Evolutionary conservation across 37 sponge, comb jelly and placozoan genomes (phyloP), one percentile per base, ranked within the genome.

Genomic region (Beroe forskalii): DNA sequence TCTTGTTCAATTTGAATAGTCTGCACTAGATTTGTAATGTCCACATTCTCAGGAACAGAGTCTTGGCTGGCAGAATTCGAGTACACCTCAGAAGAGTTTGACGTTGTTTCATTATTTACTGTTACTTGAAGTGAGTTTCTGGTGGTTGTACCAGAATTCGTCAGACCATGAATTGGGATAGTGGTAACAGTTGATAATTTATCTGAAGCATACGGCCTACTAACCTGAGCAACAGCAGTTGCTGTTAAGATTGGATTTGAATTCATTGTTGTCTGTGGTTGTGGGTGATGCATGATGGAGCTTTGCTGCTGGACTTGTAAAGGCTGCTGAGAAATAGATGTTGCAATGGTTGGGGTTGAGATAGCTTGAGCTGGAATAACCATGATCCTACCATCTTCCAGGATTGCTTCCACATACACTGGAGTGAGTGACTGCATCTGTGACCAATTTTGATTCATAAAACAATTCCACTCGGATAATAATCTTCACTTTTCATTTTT

Each of bases 311-410:
- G 27, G 1, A 32, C 33, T 36, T 69, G 72, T 4, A 28, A 4
- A 69, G 27, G 12, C 19, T 69, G 72, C 38, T 69, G 72, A 9
- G 72, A 32, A 69, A 69, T 37, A 20, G 72, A 69, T 36, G 72
- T 32, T 6, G 72, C 33, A 69, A 69, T 32, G 20, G 72, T 32
- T 4, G 72, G 32, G 9, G 72, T 35, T 3, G 72, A 32, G 32
- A 69, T 69, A 9, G 72, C 72, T 9, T 69, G 72, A 36, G 72
- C 72, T 20, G 72, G 72, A 14, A 69, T 69, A 14, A 69, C 32
- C 72, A 69, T 69, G 35, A 69, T 69, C 72, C 72, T 69, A 14
- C 72, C 72, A 69, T 69, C 72, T 2, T 69, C 72, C 4, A 69
- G 72, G 38, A 69, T 32, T 32, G 72, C 72, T 69, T 69, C 72